Evolutionary conservation across 2,888 invertebrate species (phyloP).

Genomic region (Anaspis maculata): DNA sequence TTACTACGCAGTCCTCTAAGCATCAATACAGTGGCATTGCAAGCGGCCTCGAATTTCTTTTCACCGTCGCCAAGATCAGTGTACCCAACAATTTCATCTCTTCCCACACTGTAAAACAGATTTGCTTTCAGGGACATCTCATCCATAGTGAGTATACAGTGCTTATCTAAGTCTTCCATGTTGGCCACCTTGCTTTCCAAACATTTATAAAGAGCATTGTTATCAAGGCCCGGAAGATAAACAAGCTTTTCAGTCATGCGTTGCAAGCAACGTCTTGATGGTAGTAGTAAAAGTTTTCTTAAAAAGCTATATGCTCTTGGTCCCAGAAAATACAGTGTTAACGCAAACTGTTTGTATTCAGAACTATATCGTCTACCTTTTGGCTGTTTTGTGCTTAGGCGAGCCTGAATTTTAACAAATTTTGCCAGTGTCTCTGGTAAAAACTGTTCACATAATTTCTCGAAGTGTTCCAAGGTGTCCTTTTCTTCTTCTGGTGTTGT

Average conservation of each 20-base stretch:
- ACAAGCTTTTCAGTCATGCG: constrained; percentile 13
- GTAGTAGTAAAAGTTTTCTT: constrained; percentile 11
- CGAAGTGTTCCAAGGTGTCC: constrained; percentile 1
- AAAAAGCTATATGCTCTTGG: constrained; percentile 17
- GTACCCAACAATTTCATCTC: constrained; percentile 15
- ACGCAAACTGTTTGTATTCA: constrained; percentile 17
- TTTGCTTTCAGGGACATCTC: constrained; percentile 15
- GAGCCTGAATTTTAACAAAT: constrained; percentile 5
- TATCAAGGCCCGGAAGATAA: constrained; percentile 11
- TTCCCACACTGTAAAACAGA: constrained; percentile 12
- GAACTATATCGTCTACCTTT: constrained; percentile 9
- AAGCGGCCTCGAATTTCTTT: constrained; percentile 11
- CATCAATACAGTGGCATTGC: constrained; percentile 12
- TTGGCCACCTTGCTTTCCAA: constrained; percentile 5
- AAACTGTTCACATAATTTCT: constrained; percentile 2
- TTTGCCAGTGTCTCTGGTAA: constrained; percentile 2
- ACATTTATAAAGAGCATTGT: constrained; percentile 12
- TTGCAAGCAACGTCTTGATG: constrained; percentile 12
- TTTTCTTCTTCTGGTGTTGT: not conserved
- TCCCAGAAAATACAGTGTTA: constrained; percentile 16
- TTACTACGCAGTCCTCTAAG: constrained; percentile 12
- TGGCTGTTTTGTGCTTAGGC: not conserved
- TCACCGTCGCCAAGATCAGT: constrained; percentile 4
- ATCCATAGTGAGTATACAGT: constrained; percentile 14
- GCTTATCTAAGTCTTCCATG: constrained; percentile 11